These are phyloP conservation scores for Delia radicum DNA, from an alignment of 1,140 invertebrate species.

Conservation along the genomic window DNA sequence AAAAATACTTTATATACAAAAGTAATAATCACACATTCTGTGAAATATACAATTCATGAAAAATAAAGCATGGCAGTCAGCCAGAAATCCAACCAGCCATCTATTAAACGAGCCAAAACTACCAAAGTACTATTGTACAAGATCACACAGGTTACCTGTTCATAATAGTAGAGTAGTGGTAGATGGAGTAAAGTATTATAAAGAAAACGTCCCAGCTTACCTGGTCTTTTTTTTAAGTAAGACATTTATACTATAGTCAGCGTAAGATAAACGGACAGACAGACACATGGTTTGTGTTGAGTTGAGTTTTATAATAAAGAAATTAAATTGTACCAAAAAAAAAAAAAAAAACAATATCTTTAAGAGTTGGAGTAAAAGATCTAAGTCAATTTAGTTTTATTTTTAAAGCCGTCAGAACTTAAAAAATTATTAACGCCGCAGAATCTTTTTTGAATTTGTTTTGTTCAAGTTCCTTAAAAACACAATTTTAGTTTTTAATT, in stretches of 20 bases:
- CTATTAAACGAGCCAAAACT: neutral
- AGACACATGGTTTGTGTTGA: neutral
- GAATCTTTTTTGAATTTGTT: no score
- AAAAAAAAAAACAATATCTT: neutral
- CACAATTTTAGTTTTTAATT: no score
- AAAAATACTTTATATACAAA: neutral
- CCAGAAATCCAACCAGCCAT: neutral
- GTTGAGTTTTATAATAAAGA: neutral
- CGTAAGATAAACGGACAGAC: conserved; percentile 15
- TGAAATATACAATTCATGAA: neutral
- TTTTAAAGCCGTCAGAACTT: no score
- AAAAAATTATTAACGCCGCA: no score
- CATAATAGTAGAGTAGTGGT: neutral
- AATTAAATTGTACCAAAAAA: neutral
- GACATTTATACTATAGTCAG: conserved; percentile 19
- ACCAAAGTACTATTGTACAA: neutral
- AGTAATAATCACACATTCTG: conserved; percentile 1
- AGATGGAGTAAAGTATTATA: no score
- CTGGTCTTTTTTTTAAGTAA: neutral
- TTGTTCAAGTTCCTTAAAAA: no score
- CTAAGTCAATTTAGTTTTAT: no score
- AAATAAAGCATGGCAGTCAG: neutral
- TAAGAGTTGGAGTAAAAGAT: no score
- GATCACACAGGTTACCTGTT: neutral
- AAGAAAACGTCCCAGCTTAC: neutral